These are phyloP conservation scores for Drosophila parvula DNA, from an alignment of 1,140 invertebrate genomes.

Conservation along the genomic window DNA sequence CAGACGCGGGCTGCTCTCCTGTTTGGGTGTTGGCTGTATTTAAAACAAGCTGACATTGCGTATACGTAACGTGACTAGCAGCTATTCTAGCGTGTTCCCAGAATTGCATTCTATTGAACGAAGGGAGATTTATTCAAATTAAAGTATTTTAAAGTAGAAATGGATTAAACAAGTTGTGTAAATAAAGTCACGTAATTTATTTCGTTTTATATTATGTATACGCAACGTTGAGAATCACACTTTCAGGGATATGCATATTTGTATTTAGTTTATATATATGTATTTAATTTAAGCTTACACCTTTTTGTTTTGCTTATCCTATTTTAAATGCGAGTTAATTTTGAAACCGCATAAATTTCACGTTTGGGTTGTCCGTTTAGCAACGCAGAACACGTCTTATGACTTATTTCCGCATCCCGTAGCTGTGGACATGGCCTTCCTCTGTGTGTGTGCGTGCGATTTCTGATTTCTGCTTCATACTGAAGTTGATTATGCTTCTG, in stretches of 20 bases:
- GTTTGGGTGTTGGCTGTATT: constrained; percentile 51
- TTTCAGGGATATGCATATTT: neutral
- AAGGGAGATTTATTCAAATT: neutral
- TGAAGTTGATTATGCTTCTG: constrained; percentile 51
- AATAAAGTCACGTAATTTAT: neutral
- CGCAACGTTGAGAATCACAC: neutral
- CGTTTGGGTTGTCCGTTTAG: neutral
- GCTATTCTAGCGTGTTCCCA: constrained; percentile 29
- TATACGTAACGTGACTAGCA: constrained; percentile 65
- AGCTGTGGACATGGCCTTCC: constrained; percentile 10
- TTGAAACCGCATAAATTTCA: neutral
- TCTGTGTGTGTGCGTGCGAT: constrained; percentile 10
- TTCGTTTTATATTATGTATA: neutral
- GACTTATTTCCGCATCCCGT: constrained; percentile 15
- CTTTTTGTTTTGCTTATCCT: neutral
- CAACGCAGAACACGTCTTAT: constrained; percentile 27
- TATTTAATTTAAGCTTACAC: no score
- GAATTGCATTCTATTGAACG: neutral
- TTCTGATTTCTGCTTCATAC: constrained; percentile 44
- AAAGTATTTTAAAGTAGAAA: neutral
- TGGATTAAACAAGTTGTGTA: neutral
- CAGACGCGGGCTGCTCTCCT: constrained; percentile 28
- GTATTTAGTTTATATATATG: neutral
- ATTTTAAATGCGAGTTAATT: neutral
- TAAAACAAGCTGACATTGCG: constrained; percentile 65